Conservation (phyloP, 2,888 invertebrate species). For the Minunthozetes semirufus region DNA sequence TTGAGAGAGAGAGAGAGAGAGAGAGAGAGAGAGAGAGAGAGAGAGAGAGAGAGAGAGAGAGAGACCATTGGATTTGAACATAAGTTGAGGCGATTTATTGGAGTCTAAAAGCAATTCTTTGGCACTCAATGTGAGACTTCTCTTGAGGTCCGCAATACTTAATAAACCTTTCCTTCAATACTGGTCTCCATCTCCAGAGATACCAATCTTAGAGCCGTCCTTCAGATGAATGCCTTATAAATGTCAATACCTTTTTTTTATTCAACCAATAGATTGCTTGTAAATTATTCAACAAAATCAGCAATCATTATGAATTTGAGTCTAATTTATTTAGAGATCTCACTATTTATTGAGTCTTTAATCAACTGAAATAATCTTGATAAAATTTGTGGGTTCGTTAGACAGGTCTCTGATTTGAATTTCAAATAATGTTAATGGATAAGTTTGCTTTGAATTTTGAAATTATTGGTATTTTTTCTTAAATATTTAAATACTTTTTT, state of each 20-base stretch:
- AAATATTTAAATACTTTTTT: not conserved
- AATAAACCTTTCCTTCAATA: constrained; percentile 14
- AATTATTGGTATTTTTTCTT: not conserved
- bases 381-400: no score
- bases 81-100: not conserved
- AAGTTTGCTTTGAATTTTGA: no score
- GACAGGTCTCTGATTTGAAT: no score
- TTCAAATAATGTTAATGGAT: no score
- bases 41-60: not conserved
- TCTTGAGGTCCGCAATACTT: not conserved
- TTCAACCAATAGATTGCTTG: not conserved
- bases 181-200: not conserved
- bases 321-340: no score
- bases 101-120: not conserved
- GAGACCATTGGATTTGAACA: not conserved
- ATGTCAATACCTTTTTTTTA: not conserved
- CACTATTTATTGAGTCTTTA: no score
- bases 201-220: not conserved
- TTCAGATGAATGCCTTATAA: not conserved
- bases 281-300: not conserved
- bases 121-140: not conserved
- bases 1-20: no score
- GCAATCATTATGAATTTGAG: no score
- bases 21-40: no score
- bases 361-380: no score